Evolutionary conservation across 2,797 vertebrate species (phyloP).

Genomic region (Cygnus olor): DNA sequence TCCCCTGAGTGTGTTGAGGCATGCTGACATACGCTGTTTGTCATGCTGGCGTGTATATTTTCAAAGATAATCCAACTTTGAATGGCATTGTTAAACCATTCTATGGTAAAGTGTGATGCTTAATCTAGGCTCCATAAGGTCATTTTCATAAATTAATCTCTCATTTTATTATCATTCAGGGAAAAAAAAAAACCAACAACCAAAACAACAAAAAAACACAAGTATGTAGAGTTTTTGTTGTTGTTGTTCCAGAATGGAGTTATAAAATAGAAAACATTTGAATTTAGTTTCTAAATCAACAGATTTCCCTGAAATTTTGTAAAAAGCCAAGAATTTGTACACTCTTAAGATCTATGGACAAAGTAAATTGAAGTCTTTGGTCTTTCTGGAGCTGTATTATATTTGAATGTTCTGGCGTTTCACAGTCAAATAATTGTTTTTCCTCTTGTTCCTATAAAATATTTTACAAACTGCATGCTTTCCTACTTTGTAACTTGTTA

Average conservation of each 20-base stretch:
- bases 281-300: neutral
- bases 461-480: neutral
- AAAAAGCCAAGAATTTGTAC: neutral
- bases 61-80: slow-evolving; percentile 37
- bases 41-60: slow-evolving; percentile 23
- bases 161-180: slow-evolving; percentile 1
- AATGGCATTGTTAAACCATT: slow-evolving; percentile 42
- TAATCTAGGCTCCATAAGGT: slow-evolving; percentile 9
- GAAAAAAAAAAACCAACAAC: neutral
- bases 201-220: too few species aligned
- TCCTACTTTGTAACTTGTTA: neutral
- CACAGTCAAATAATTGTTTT: neutral
- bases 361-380: neutral
- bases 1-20: slow-evolving; percentile 2
- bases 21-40: slow-evolving; percentile 52
- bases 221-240: neutral
- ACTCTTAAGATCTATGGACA: neutral
- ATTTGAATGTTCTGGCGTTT: neutral
- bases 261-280: neutral
- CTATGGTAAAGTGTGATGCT: slow-evolving; percentile 23
- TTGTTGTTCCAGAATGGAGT: neutral
- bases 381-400: slow-evolving; percentile 17
- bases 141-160: slow-evolving; percentile 7
- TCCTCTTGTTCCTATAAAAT: neutral
- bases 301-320: neutral